Evolutionary conservation across 2,888 invertebrate genomes (phyloP), one percentile per base, ranked within the genome.

Genomic region (Stegophylla sp.): DNA sequence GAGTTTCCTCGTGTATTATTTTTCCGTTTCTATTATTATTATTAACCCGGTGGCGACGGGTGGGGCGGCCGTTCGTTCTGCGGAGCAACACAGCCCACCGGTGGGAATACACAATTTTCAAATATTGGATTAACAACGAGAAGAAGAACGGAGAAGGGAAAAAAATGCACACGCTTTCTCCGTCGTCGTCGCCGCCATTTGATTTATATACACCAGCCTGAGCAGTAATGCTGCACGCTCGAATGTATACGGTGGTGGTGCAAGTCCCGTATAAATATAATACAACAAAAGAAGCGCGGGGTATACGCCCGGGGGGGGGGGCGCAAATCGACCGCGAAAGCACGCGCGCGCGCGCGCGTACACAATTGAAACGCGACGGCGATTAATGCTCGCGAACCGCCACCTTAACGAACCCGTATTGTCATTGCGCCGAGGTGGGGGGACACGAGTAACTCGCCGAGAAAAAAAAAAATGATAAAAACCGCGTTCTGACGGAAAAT

Each of bases 1-100:
- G n/a, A n/a, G n/a, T 43, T 66, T 45, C 12, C 3, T 23, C 28
- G 15, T 28, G 15, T 61, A 61, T 28, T 34, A 28, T 61, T 61
- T 56, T 63, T 75, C 34, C 20, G 20, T 23, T 41, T 51, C n/a
- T 74, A 74, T 74, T 74, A 73, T 74, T 74, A 73, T 63, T 74
- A 63, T 74, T 34, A 74, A 74, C 63, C 15, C 63, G n/a, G 15
- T 17, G 26, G 17, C 17, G 3, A 3, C 28, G n/a, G 34, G 34
- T 34, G 34, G 13, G 10, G 56, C 20, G n/a, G 7, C 15, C 13
- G 26, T 26, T 26, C 3, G 4, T 26, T 5, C 13, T 28, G 28
- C 4, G 10, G 4, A 13, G 20, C 28, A n/a, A 59, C 59, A 53
- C 12, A 64, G 53, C 64, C n/a, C n/a, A 41, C 75, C 64, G 64